Conservation (phyloP, 1,140 invertebrate species). For the Philopotamus ludificatus region DNA sequence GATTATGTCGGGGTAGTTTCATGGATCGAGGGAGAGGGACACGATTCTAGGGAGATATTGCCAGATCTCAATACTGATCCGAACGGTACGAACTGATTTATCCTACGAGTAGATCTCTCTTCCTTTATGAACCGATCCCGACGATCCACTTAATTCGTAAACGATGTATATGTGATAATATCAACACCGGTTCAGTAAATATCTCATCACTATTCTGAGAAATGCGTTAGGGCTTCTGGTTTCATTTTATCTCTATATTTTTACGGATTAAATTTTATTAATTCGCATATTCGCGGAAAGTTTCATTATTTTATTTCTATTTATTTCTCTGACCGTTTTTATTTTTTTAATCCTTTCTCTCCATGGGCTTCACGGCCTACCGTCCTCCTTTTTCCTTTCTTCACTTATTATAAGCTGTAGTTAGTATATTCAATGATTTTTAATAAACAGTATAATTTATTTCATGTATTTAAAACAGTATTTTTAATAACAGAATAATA, state of each 20-base stretch:
- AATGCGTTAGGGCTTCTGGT: too few species aligned
- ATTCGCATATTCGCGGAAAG: too few species aligned
- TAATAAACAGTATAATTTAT: too few species aligned
- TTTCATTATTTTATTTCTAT: conserved; percentile 33
- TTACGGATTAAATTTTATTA: too few species aligned
- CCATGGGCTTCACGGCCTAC: conserved; percentile 62
- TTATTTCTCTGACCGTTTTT: conserved; percentile 24
- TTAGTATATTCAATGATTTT: neutral
- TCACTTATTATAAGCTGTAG: conserved; percentile 45
- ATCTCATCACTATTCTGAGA: too few species aligned
- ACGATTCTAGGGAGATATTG: conserved; percentile 49
- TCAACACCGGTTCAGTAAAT: too few species aligned
- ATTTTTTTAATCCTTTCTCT: conserved; percentile 46
- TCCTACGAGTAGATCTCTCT: too few species aligned
- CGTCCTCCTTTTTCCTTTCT: conserved; percentile 50
- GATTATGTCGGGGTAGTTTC: conserved; percentile 82
- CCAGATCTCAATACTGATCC: conserved; percentile 63
- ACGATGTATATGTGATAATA: too few species aligned
- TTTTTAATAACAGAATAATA: neutral
- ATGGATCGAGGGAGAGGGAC: conserved; percentile 76
- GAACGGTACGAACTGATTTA: conserved; percentile 63
- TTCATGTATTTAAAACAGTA: neutral
- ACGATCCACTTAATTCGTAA: too few species aligned
- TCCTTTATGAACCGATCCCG: too few species aligned
- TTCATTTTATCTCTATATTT: too few species aligned